phyloP scores from a whole-genome alignment of 2,113 vertebrate genomes.

The Psilopogon haemacephalus region DNA sequence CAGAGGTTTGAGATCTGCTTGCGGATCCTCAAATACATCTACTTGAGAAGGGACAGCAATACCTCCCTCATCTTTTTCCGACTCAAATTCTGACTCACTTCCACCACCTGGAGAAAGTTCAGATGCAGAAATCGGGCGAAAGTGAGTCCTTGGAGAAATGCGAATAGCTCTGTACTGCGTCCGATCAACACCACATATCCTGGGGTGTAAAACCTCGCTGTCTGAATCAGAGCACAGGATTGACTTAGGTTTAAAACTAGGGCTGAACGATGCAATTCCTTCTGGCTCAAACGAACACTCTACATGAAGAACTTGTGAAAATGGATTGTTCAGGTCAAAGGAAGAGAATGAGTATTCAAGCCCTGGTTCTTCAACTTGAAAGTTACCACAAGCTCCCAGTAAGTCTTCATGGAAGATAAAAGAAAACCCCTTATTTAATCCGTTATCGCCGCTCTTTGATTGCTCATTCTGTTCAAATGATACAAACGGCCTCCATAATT shows the following conservation, averaged over 20 bases:
- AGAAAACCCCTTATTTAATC: constrained; percentile 94
- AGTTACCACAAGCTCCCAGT: constrained; percentile 90
- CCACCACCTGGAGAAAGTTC: constrained; percentile 94
- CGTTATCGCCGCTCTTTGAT: constrained; percentile 81
- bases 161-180: constrained; percentile 97
- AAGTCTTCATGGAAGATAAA: constrained; percentile 99
- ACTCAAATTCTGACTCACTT: constrained; percentile 95
- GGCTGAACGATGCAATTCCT: constrained; percentile 93
- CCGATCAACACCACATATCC: constrained; percentile 90
- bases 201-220: constrained; percentile 86
- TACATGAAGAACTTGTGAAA: constrained; percentile 98
- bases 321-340: constrained; percentile 94
- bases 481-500: constrained; percentile 91
- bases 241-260: constrained; percentile 95
- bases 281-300: constrained; percentile 98
- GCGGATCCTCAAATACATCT: constrained; percentile 91
- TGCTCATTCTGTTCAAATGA: constrained; percentile 91
- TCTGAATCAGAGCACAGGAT: constrained; percentile 97
- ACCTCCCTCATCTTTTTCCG: constrained; percentile 91
- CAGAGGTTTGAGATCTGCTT: constrained; percentile 95
- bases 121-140: constrained; percentile 96
- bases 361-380: constrained; percentile 89
- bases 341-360: constrained; percentile 94
- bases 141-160: constrained; percentile 98
- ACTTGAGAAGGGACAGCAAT: constrained; percentile 81